phyloP scores from a whole-genome alignment of 1,140 invertebrate species.

The Thaumetopoea pityocampa region DNA sequence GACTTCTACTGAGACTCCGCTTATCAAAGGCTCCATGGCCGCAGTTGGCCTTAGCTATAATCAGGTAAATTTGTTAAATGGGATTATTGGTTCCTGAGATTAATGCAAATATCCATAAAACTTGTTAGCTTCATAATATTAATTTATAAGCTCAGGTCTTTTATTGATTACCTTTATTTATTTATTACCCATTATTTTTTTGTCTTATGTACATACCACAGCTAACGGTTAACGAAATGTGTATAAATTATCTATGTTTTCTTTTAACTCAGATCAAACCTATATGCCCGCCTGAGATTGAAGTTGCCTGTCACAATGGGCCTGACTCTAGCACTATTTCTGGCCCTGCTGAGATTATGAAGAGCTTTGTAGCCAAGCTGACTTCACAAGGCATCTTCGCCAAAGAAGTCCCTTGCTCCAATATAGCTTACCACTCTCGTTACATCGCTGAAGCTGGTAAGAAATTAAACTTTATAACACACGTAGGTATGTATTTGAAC shows the following conservation, averaged over 20 bases:
- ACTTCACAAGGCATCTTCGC: slow-evolving; percentile 88
- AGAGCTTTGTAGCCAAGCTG: slow-evolving; percentile 81
- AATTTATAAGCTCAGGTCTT: too few species aligned
- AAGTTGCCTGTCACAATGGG: slow-evolving; percentile 92
- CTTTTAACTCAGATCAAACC: slow-evolving; percentile 68
- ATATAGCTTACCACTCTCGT: slow-evolving; percentile 90
- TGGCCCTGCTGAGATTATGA: slow-evolving; percentile 84
- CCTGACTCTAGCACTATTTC: slow-evolving; percentile 91
- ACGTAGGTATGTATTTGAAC: too few species aligned
- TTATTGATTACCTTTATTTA: too few species aligned
- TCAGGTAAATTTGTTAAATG: too few species aligned
- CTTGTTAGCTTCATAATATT: too few species aligned
- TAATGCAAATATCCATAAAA: too few species aligned
- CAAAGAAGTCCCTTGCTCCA: slow-evolving; percentile 86
- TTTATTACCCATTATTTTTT: too few species aligned
- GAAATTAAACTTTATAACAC: background rate
- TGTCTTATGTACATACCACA: background rate
- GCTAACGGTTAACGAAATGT: background rate
- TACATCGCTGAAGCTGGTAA: slow-evolving; percentile 85
- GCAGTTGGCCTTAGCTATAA: slow-evolving; percentile 83
- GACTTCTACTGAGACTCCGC: slow-evolving; percentile 86
- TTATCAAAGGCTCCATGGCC: slow-evolving; percentile 90
- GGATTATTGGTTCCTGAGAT: too few species aligned
- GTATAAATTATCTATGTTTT: slow-evolving; percentile 10
- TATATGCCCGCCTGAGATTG: slow-evolving; percentile 81